A percentile compares a stretch with the other conserved stretches of the same genome.
These are phyloP conservation scores for Spheniscus mendiculus DNA, from an alignment of 2,113 vertebrate genomes.

Conservation along the genomic window DNA sequence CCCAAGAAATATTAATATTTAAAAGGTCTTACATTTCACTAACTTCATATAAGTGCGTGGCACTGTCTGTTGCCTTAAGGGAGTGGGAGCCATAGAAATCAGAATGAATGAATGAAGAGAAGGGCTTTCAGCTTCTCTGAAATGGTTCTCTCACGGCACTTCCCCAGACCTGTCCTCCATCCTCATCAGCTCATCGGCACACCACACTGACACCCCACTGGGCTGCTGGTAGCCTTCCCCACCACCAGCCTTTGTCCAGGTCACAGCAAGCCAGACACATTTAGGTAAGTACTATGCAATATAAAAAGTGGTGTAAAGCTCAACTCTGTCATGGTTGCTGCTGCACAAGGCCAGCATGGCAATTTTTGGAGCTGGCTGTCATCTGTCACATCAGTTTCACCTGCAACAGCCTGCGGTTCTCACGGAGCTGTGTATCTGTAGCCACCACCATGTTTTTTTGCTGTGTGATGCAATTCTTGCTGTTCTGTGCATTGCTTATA, in stretches of 20 bases:
- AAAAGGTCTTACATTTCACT: constrained; percentile 44
- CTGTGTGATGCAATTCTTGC: background rate
- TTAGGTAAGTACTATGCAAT: background rate
- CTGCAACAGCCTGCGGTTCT: fast-evolving
- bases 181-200: background rate
- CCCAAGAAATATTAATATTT: constrained; percentile 61
- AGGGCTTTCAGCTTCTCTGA: constrained; percentile 31
- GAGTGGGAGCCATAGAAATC: constrained; percentile 4
- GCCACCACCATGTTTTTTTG: background rate
- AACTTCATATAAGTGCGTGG: background rate
- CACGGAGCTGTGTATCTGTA: fast-evolving
- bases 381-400: background rate
- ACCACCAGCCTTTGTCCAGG: background rate
- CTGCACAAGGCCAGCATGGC: fast-evolving
- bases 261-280: background rate
- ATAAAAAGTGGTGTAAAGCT: background rate
- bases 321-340: background rate
- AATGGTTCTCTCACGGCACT: background rate
- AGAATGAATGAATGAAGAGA: constrained; percentile 27
- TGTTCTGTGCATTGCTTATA: background rate
- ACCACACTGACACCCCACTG: background rate
- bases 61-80: background rate
- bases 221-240: background rate
- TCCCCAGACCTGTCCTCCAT: background rate
- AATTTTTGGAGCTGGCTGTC: background rate